Conservation (phyloP, 2,797 vertebrate species). For the Ambastaia sidthimunki region DNA sequence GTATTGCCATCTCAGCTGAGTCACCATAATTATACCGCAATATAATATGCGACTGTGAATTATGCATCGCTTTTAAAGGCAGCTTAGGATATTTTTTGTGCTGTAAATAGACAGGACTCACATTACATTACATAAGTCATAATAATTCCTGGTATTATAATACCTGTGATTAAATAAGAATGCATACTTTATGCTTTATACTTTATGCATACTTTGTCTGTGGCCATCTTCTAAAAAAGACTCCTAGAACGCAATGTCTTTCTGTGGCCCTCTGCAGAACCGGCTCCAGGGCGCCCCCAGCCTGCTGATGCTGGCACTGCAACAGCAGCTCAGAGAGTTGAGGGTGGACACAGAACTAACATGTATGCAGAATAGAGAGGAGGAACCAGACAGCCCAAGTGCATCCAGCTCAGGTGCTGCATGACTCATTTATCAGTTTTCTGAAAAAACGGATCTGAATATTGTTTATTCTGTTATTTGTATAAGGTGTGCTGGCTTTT, state of each 20-base stretch:
- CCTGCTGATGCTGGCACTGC: constrained; percentile 84
- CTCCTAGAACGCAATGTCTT: not conserved
- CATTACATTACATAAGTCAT: not conserved
- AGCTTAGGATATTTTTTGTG: not conserved
- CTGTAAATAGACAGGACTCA: not conserved
- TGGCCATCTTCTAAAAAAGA: too few relatives aligned
- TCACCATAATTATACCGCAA: not conserved
- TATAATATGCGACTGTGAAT: not conserved
- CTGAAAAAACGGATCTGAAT: too few relatives aligned
- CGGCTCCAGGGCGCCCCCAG: constrained; percentile 76
- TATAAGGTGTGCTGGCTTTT: not conserved
- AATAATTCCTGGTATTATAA: too few relatives aligned
- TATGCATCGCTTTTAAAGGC: constrained; percentile 6
- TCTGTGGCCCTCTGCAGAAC: constrained; percentile 68
- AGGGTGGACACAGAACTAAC: constrained; percentile 68
- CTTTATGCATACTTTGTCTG: not conserved
- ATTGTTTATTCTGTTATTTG: too few relatives aligned
- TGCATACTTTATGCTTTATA: not conserved
- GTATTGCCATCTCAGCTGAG: not conserved
- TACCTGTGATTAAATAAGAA: not conserved
- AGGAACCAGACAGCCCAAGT: constrained; percentile 68
- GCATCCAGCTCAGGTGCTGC: constrained; percentile 80
- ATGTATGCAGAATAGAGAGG: constrained; percentile 64
- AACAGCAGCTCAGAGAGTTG: constrained; percentile 86
- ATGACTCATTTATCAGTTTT: too few relatives aligned